These are phyloP conservation scores for rabbit (Oryctolagus cuniculus) DNA, from an alignment of 2,113 vertebrate genomes.

Conservation along the genomic window DNA sequence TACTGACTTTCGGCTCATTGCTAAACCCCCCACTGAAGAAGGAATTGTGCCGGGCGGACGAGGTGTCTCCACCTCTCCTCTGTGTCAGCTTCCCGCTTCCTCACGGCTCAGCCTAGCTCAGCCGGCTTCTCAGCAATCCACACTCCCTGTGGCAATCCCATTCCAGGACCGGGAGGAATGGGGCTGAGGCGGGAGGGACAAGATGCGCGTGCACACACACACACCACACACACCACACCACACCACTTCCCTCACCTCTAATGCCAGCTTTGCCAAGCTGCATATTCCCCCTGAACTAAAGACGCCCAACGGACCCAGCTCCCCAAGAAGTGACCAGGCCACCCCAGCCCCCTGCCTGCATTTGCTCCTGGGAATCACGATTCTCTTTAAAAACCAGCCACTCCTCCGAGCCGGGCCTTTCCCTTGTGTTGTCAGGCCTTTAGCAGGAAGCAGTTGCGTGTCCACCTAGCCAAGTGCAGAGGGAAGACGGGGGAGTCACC, in stretches of 20 bases:
- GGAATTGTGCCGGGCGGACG: not conserved
- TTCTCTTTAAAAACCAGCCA: conserved; percentile 41
- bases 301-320: conserved; percentile 19
- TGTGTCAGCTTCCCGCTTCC: not conserved
- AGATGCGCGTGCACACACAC: rapidly evolving
- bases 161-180: not conserved
- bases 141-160: too few relatives aligned
- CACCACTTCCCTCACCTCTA: not conserved
- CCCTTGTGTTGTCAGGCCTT: not conserved
- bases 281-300: conserved; percentile 49
- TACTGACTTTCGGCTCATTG: conserved; percentile 29
- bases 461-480: conserved; percentile 2
- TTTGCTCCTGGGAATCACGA: not conserved
- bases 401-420: not conserved
- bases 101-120: too few relatives aligned
- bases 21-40: not conserved
- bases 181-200: rapidly evolving
- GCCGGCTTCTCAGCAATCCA: not conserved
- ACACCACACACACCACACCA: not conserved
- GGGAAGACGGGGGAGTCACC: not conserved
- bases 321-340: conserved; percentile 61
- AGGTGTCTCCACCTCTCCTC: not conserved
- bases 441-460: not conserved
- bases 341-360: conserved; percentile 18
- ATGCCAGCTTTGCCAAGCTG: not conserved